Evolutionary conservation across 2,888 invertebrate genomes (phyloP), one percentile per base, ranked within the genome.

Genomic region (Nemapogon koenigi): DNA sequence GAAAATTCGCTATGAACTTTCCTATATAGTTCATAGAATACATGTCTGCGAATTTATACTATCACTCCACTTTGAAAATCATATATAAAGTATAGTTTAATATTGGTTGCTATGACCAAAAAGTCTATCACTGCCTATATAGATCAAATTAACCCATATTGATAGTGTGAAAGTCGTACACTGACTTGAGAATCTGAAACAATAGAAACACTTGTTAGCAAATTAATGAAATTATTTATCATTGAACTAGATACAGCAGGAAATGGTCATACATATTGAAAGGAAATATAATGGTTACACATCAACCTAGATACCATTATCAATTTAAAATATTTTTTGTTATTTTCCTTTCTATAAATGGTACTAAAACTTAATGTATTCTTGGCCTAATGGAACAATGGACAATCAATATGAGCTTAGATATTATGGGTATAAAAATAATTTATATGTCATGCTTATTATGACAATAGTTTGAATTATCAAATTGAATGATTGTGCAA

Each of bases 1-100:
- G 91, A 59, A 97, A 90, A 80, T 95, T 96, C 66, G 90, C 89
- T 55, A 94, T 86, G 63, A 94, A 85, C 72, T 89, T 89, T 50
- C 92, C 92, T 51, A 94, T 88, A 76, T 88, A 90, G 81, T 88
- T 89, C 89, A 89, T 89, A 66, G 84, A 85, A 81, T 84, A 83
- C 85, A 85, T 85, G 56, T 53, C 49, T 49, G 52, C 46, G 40
- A 43, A 42, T 49, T 58, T 48, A 44, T 52, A 22, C 44, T 47
- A 3, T 15, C 3, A 13, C 11, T 22, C 16, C 35, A 14, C 22
- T 17, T 18, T n/a, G n/a, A 17, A 10, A 10, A n/a, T n/a, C 11
- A 33, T 4, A 33, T 3, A 10, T 30, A 7, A 30, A 30, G 15
- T 14, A 4, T 11, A 3, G 10, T 11, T 33, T 4, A 17, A 33